Evolutionary conservation across 2,797 vertebrate species (phyloP).

Genomic region (Chaetodon trifasciatus): DNA sequence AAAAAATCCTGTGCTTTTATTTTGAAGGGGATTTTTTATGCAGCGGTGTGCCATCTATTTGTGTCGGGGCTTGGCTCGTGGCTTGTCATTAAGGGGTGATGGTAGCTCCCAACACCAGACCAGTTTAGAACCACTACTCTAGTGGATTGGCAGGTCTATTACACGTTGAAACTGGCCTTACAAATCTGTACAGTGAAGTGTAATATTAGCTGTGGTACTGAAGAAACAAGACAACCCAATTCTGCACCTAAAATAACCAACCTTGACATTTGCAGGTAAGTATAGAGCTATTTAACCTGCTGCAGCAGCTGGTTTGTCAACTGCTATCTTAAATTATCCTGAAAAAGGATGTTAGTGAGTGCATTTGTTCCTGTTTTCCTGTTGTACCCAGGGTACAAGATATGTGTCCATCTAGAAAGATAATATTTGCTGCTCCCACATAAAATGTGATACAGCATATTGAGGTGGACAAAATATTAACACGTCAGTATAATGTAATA

Average conservation of each 20-base stretch:
- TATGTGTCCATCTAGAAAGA: neutral
- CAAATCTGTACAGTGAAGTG: too few species aligned
- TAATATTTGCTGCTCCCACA: neutral
- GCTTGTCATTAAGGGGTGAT: too few species aligned
- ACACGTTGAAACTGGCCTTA: too few species aligned
- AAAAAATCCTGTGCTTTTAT: too few species aligned
- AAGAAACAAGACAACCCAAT: neutral
- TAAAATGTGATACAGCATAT: neutral
- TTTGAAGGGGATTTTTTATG: too few species aligned
- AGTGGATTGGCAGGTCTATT: too few species aligned
- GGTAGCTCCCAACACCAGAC: too few species aligned
- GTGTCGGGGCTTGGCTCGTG: too few species aligned
- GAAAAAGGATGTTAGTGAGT: neutral
- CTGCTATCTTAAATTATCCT: neutral
- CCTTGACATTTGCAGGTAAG: neutral
- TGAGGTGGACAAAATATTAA: neutral
- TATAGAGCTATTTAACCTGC: neutral
- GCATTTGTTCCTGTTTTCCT: neutral
- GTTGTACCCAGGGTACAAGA: neutral
- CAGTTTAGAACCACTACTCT: too few species aligned
- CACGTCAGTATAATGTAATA: neutral
- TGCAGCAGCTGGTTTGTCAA: neutral
- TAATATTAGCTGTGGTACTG: neutral
- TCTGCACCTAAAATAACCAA: neutral
- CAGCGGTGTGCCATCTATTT: too few species aligned